Evolutionary conservation across 2,888 invertebrate genomes (phyloP), one percentile per base, ranked within the genome.

Genomic region (Lochmaea capreae): DNA sequence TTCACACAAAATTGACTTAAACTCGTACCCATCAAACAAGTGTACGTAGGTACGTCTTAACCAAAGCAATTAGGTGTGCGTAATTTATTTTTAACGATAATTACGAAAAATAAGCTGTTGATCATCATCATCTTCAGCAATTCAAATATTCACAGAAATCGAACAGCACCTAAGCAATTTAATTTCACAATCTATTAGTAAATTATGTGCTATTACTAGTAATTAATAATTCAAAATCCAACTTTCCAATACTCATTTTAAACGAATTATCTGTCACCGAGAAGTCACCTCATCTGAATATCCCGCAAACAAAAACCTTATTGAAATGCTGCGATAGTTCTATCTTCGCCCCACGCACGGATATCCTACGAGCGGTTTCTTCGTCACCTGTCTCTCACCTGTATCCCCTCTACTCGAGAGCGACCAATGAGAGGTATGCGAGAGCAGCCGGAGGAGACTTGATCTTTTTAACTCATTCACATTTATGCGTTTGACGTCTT

Each of bases 391-490:
- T 77, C 77, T 79, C 81, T 84, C 84, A 84, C 85, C 85, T 84
- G 85, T 80, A 79, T 80, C 84, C 85, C 85, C 84, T 81, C 85
- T 82, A 78, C 76, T 77, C 72, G 76, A 76, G 72, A 74, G 73
- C 79, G 79, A 75, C 83, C 84, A 84, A 85, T 84, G 75, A 76
- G 71, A 77, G 77, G 16, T 72, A 77, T 68, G 78, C 77, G 77
- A 79, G 75, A 78, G 79, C 79, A 78, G 75, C 76, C 81, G 79
- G 81, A 80, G 79, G 81, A 81, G 80, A 84, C 82, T 82, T 82
- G 83, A 85, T 84, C 84, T 85, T 83, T 81, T 82, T 79, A 82
- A 82, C 75, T 76, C 70, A 70, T 69, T 69, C 72, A 65, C 69
- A 70, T 70, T 75, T 71, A 76, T 73, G 73, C 82, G 82, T 84